Evolutionary conservation across 2,888 invertebrate species (phyloP).

Genomic region (Glaucopsyche alexis): DNA sequence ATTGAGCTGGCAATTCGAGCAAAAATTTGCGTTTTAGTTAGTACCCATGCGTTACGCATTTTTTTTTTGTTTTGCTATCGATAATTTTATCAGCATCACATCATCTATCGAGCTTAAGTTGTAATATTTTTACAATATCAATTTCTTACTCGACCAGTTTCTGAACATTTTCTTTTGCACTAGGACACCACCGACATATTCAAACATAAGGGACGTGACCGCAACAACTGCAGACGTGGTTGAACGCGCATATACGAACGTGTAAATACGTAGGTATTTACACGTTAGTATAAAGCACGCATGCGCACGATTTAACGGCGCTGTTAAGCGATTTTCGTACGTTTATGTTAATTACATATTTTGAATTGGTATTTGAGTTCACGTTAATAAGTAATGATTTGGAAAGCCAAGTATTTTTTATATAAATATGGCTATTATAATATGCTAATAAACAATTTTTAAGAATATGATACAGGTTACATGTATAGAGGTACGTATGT

Average conservation of each 20-base stretch:
- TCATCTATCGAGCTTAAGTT: background rate
- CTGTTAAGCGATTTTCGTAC: no score
- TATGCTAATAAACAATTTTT: background rate
- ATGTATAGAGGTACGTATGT: slow-evolving; percentile 11
- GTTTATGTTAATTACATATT: background rate
- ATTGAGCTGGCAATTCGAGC: slow-evolving; percentile 63
- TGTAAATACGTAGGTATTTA: no score
- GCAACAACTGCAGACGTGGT: no score
- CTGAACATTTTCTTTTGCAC: no score
- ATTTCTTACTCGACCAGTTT: no score
- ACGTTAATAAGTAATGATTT: background rate
- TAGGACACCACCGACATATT: no score
- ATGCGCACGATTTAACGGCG: no score
- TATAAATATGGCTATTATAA: background rate
- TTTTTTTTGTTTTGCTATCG: slow-evolving; percentile 56
- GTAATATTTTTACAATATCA: background rate
- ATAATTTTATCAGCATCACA: slow-evolving; percentile 39
- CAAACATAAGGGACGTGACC: no score
- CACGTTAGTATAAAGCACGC: no score
- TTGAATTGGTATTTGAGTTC: background rate
- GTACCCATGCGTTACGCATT: slow-evolving; percentile 52
- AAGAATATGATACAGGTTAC: background rate
- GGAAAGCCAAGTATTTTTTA: background rate
- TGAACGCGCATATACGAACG: no score
- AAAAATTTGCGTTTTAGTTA: slow-evolving; percentile 59